Evolutionary conservation across 2,113 vertebrate genomes (phyloP), one percentile per base, ranked within the genome.

Genomic region (Piprites chloris): DNA sequence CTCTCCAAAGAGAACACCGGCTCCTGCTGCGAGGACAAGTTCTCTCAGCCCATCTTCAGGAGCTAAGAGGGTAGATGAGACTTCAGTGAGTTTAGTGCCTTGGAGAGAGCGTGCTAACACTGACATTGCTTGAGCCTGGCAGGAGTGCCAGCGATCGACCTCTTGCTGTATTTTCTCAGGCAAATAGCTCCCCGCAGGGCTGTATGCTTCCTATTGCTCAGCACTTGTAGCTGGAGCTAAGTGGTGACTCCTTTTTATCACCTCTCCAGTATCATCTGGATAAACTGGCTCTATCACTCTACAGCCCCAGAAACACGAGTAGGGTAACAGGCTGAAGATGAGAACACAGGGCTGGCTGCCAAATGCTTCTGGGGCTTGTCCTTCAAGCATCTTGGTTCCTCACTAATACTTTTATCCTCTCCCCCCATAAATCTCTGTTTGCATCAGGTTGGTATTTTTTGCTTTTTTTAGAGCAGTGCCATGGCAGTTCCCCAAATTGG

Each of bases 91-190:
- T 86, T 95, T 65, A 72, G 82, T 91, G 93, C 94, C 84, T 95
- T 74, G 22, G 55, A 93, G 92, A 97, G 97, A 95, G 76, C 91
- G 96, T 80, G 85, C 96, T 98, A 97, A 97, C 94, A 96, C 63
- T 65, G 93, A 56, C 96, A 92, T 85, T 93, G 94, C 75, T 55
- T 59, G 61, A 93, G 72, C 53, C 63, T 66, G 76, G 91, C 77
- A 82, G 72, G 63, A 67, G 72, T 66, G 82, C 7, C 73, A 68
- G 58, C 1, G 0, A 86, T 91, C 81, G 92, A 96, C 78, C 63
- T 81, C 82, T 23, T 4, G 2, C 81, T 83, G 30, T 84, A 39
- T 95, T 95, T 93, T 93, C 84, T 63, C 83, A 92, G 78, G 78
- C 52, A 88, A 95, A 86, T 22, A 73, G 9, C 68, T 87, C 58